Evolutionary conservation across 2,113 vertebrate genomes (phyloP), one percentile per base, ranked within the genome.

Genomic region (Piliocolobus tephrosceles): DNA sequence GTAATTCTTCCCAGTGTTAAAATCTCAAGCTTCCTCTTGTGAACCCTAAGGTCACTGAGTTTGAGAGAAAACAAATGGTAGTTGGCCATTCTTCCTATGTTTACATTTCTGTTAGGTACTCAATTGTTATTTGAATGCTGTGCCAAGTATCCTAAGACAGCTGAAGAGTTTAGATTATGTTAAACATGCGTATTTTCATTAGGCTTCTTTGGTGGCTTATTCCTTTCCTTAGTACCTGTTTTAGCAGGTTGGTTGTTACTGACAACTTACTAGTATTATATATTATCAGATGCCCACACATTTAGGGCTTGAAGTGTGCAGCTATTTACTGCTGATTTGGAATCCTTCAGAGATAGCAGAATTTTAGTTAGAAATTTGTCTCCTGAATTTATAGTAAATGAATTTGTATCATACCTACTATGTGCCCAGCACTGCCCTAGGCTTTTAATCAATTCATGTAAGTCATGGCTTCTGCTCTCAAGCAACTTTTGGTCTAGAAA

Each of bases 1-100:
- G 52, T 55, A 81, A 61, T 94, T 92, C 95, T 94, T 88, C 92
- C 3, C 45, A 95, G 73, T 96, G 73, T 96, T 94, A 90, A 89
- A 92, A 95, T 87, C 75, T 93, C 38, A 61, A 35, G 40, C 40
- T 91, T 70, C 55, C 43, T 92, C 45, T 90, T 95, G 57, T 50
- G 14, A n/a, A 22, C 66, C 50, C n/a, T 86, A 45, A 90, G 66
- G 80, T 84, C 75, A 92, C 32, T 68, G 73, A 55, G 13, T 94
- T 96, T 92, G 92, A 86, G 58, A 78, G 55, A 89, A 89, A 89
- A 47, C 50, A 92, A 88, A 80, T 80, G 70, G 45, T 94, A 87
- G 75, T 72, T 97, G 73, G 73, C 58, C 85, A 87, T 95, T 95
- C 79, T 92, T 92, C 92, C 58, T 78, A 45, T 88, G 38, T 93